phyloP scores from a whole-genome alignment of 1,140 invertebrate species.

The Diachasmimorpha longicaudata region DNA sequence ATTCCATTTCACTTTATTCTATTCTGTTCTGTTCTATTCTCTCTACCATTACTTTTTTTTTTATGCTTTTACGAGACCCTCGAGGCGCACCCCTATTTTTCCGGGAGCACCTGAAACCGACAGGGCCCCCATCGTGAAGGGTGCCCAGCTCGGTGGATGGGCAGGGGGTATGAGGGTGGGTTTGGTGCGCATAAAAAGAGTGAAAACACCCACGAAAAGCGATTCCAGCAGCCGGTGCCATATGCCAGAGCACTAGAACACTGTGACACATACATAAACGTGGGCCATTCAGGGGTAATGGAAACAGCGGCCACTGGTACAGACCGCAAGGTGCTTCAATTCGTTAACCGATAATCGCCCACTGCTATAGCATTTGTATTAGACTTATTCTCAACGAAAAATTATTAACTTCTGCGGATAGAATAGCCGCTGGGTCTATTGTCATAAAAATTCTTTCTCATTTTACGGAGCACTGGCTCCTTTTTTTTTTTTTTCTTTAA shows the following conservation, averaged over 20 bases:
- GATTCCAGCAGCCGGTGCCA: conserved; percentile 6
- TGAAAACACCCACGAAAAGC: conserved; percentile 15
- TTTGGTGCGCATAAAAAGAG: background rate
- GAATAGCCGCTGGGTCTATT: background rate
- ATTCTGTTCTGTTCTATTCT: background rate
- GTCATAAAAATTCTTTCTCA: background rate
- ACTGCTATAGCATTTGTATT: conserved; percentile 6
- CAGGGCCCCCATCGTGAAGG: background rate
- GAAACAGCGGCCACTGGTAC: conserved; percentile 18
- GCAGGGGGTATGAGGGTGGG: background rate
- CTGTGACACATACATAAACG: background rate
- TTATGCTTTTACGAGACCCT: conserved; percentile 15
- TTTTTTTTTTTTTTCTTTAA: too few species aligned
- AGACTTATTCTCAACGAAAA: background rate
- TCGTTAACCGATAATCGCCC: conserved; percentile 25
- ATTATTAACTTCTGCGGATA: background rate
- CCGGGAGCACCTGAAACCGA: conserved; percentile 26
- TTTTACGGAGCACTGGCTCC: background rate
- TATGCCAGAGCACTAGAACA: background rate
- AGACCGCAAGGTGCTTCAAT: conserved; percentile 24
- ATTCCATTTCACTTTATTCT: conserved; percentile 3
- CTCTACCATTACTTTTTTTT: background rate
- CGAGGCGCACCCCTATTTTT: conserved; percentile 20
- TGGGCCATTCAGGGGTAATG: background rate
- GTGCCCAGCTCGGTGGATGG: too few species aligned